Percentiles rank a stretch among this genome's conserved stretches.
phyloP scores from a whole-genome alignment of 1,140 invertebrate genomes.

The Drosophila pruinosa region DNA sequence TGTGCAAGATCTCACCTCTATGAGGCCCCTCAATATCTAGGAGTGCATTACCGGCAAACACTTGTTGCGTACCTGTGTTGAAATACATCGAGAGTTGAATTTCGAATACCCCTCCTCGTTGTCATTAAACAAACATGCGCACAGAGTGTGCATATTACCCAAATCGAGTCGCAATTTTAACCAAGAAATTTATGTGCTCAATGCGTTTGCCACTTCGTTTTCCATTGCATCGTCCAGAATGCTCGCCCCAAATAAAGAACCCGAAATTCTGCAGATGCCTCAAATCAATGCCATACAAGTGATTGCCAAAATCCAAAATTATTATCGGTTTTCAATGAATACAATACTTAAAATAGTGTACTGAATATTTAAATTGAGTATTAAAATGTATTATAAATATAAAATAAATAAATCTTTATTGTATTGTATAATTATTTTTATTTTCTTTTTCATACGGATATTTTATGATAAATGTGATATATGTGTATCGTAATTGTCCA shows the following conservation, averaged over 20 bases:
- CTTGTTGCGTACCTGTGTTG: conserved; percentile 52
- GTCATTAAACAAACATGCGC: conserved; percentile 17
- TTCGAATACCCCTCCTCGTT: background rate
- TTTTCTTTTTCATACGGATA: too few species aligned
- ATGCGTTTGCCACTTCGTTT: conserved; percentile 52
- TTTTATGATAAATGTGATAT: too few species aligned
- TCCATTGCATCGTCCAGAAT: conserved; percentile 25
- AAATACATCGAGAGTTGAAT: background rate
- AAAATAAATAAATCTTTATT: too few species aligned
- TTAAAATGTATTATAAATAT: too few species aligned
- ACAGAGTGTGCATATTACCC: conserved; percentile 11
- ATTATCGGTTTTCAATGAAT: background rate
- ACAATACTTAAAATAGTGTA: too few species aligned
- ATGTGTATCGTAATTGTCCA: too few species aligned
- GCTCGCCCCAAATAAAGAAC: background rate
- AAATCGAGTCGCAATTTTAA: conserved; percentile 41
- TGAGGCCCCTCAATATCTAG: background rate
- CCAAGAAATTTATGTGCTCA: conserved; percentile 58
- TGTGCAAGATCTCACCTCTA: background rate
- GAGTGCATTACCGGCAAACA: conserved; percentile 42
- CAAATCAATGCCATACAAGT: conserved; percentile 4
- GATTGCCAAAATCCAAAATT: background rate
- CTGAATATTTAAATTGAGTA: too few species aligned
- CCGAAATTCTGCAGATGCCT: background rate
- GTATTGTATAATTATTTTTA: too few species aligned